Base-by-base conservation (phyloP, 2,888 invertebrate species). In the Drosophila quasianomalipes region DNA sequence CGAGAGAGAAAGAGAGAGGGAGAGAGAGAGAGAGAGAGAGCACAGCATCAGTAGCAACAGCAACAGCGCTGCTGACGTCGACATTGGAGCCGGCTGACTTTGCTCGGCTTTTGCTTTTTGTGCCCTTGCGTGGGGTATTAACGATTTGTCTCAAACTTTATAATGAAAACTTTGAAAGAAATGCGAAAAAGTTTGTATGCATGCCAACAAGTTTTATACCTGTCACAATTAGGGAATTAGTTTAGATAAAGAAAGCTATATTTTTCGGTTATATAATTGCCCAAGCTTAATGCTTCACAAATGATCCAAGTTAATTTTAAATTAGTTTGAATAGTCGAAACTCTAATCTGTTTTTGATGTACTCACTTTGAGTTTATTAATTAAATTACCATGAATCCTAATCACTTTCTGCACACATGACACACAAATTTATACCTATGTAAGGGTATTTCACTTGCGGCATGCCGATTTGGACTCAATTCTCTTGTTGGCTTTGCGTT, bases 81-180 rank as follows among this genome's bases (percentile, higher is more conserved):
- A 62, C 73, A 70, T 70, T 81, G 81, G 70, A 76, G 79, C 79
- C 79, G 79, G 79, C 89, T 71, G 76, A 61, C 72, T 69, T 72
- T 54, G 63, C 39, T 76, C 58, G 67, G 73, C 79, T 68, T 78
- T 84, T 75, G 87, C 71, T 65, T 85, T 74, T 80, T 63, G 68
- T 82, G 70, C 68, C 39, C 79, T 76, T 47, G 31, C 52, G 19
- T 41, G 1, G 44, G 22, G 63, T 47, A 54, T 33, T 2, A n/a
- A 28, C 30, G n/a, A 37, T n/a, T n/a, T 59, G 14, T 44, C 9
- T 28, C 22, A 30, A 39, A 35, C 33, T 12, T 35, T 41, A 58
- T 26, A 44, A 44, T 31, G 31, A 5, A 35, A 35, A 16, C 41
- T 22, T 41, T 26, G 3, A 52, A 6, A 39, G 22, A 6, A 35